Conservation (phyloP, 1,140 invertebrate genomes). For the Megathymus violae region DNA sequence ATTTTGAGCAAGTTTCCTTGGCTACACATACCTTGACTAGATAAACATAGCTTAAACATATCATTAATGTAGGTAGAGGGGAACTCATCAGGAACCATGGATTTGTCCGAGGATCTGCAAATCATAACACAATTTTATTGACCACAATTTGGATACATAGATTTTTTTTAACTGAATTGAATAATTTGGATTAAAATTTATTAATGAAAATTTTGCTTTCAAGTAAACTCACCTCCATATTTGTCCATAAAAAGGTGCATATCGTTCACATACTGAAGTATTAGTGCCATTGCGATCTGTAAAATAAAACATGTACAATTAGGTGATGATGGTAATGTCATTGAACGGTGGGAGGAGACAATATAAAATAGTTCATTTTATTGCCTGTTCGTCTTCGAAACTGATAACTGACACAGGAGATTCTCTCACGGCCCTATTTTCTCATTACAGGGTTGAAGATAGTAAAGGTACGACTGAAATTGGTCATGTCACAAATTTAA, state of each 20-base stretch:
- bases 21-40: slow-evolving; percentile 87
- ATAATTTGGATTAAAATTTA: too few relatives aligned
- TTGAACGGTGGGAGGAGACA: slow-evolving; percentile 41
- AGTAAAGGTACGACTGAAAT: slow-evolving; percentile 5
- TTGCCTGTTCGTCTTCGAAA: slow-evolving; percentile 40
- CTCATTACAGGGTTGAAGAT: slow-evolving; percentile 17
- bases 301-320: slow-evolving; percentile 49
- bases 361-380: slow-evolving; percentile 25
- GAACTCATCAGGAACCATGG: slow-evolving; percentile 93
- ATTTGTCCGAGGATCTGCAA: slow-evolving; percentile 91
- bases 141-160: not conserved
- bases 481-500: slow-evolving; percentile 29
- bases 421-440: slow-evolving; percentile 19
- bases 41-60: slow-evolving; percentile 91
- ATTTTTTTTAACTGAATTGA: not conserved
- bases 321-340: not conserved
- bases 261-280: slow-evolving; percentile 79
- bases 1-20: too few relatives aligned
- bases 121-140: slow-evolving; percentile 29
- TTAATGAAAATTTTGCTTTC: slow-evolving; percentile 4
- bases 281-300: slow-evolving; percentile 82
- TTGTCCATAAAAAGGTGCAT: slow-evolving; percentile 82
- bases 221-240: slow-evolving; percentile 82
- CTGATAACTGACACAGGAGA: slow-evolving; percentile 38
- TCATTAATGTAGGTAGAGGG: slow-evolving; percentile 90